Evolutionary conservation across 2,888 invertebrate genomes (phyloP).

Genomic region (Harpalus rufipes): DNA sequence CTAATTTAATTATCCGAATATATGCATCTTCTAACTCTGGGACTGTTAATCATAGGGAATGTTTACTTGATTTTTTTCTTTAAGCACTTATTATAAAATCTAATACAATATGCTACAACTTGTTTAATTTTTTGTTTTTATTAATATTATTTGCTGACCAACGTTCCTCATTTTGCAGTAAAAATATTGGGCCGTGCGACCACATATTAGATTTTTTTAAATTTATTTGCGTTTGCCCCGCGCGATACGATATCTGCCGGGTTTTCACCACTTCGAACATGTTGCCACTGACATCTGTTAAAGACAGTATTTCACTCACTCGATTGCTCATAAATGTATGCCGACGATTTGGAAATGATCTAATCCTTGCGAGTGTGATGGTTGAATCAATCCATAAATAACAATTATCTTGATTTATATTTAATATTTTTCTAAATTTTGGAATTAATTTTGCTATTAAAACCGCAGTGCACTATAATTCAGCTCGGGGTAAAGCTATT

Average conservation of each 20-base stretch:
- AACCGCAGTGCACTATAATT: constrained; percentile 71
- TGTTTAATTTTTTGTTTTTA: constrained; percentile 59
- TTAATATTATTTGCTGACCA: neutral
- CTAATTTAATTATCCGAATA: constrained; percentile 15
- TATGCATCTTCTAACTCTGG: constrained; percentile 21
- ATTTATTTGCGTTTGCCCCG: constrained; percentile 23
- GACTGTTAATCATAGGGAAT: constrained; percentile 15
- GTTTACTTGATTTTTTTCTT: constrained; percentile 12
- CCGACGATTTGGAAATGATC: constrained; percentile 67
- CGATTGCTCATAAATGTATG: constrained; percentile 70
- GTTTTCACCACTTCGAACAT: constrained; percentile 65
- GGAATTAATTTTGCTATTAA: constrained; percentile 68
- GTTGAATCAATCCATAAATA: constrained; percentile 71
- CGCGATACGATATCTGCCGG: constrained; percentile 67
- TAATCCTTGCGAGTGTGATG: constrained; percentile 71
- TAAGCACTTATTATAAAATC: constrained; percentile 54
- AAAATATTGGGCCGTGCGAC: constrained; percentile 64
- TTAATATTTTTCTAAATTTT: constrained; percentile 59
- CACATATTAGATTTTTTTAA: constrained; percentile 16
- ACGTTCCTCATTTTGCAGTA: neutral
- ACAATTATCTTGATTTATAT: constrained; percentile 30
- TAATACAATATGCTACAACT: constrained; percentile 58
- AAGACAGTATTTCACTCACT: constrained; percentile 66
- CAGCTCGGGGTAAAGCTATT: constrained; percentile 71
- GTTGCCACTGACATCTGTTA: constrained; percentile 63